A percentile compares a stretch with the other conserved stretches of the same genome.
Evolutionary conservation across 2,888 invertebrate genomes (phyloP).

Genomic region (Nephrotoma flavescens): DNA sequence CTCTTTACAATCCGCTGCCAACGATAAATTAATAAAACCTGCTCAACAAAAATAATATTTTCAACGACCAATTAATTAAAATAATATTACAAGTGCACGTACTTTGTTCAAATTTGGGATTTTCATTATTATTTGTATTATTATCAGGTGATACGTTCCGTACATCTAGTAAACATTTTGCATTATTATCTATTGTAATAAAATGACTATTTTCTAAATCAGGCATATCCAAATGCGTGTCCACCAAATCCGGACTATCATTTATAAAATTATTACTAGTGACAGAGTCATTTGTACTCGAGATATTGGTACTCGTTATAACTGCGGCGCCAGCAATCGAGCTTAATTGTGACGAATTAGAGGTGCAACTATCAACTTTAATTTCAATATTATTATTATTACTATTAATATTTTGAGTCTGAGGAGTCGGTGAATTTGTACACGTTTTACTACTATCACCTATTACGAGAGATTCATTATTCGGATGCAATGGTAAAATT

Average conservation of each 20-base stretch:
- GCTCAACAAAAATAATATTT: neutral
- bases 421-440: neutral
- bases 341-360: neutral
- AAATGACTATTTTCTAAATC: neutral
- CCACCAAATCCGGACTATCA: neutral
- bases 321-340: neutral
- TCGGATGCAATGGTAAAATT: conserved; percentile 50
- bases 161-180: neutral
- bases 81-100: neutral
- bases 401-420: neutral
- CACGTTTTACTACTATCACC: neutral
- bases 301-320: neutral
- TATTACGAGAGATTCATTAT: neutral
- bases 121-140: neutral
- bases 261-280: neutral
- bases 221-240: neutral
- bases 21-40: neutral
- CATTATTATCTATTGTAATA: neutral
- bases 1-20: neutral
- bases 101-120: neutral
- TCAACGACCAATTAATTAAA: neutral
- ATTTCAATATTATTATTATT: neutral
- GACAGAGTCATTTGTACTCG: neutral
- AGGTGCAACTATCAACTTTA: neutral
- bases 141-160: neutral